A percentile compares a stretch with the other conserved stretches of the same genome.
Conservation (phyloP, 2,797 vertebrate species). For the Pantherophis vulpinus region DNA sequence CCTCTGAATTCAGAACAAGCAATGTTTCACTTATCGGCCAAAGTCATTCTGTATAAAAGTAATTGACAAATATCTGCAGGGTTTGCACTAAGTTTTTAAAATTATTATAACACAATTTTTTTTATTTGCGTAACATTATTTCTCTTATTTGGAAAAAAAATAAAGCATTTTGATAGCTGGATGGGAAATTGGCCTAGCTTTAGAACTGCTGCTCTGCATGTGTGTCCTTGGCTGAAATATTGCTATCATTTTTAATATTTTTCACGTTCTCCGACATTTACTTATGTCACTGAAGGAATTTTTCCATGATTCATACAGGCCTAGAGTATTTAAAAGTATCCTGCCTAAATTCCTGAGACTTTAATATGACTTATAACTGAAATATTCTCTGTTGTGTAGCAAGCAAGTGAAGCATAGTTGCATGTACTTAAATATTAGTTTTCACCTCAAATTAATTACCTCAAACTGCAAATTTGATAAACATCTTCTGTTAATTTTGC, state of each 20-base stretch:
- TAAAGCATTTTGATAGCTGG: conserved; percentile 11
- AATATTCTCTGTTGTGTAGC: background rate
- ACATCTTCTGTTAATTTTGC: background rate
- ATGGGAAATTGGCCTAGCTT: background rate
- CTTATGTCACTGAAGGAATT: background rate
- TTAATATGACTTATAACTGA: background rate
- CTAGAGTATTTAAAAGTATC: too few species aligned
- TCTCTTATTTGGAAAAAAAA: background rate
- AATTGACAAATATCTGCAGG: background rate
- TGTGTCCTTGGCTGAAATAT: background rate
- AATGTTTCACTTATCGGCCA: background rate
- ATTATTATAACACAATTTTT: conserved; percentile 7
- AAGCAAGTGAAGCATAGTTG: background rate
- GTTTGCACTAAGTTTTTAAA: background rate
- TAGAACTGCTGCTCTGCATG: background rate
- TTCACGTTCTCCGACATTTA: background rate
- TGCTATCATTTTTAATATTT: background rate
- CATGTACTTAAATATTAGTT: background rate
- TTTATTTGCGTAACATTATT: conserved; percentile 2
- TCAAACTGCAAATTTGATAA: background rate
- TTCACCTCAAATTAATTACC: background rate
- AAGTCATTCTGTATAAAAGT: background rate
- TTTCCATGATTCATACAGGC: background rate
- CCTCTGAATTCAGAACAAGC: background rate
- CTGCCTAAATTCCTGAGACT: background rate